phyloP scores from a whole-genome alignment of 2,113 vertebrate species.

The Engraulis encrasicolus region DNA sequence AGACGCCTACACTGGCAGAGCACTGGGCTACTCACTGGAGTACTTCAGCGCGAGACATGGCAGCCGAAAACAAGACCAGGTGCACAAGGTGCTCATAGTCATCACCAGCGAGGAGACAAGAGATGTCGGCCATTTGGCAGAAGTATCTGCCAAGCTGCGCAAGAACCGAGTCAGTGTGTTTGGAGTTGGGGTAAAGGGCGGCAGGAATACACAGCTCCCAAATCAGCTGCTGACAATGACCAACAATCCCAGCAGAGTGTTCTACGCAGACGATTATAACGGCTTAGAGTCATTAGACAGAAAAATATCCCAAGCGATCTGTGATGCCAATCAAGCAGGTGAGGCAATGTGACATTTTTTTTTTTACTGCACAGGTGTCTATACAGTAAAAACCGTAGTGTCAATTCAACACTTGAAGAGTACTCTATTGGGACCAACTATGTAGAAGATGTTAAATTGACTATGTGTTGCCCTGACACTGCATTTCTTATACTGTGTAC shows the following conservation, averaged over 20 bases:
- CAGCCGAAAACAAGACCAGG: conserved; percentile 52
- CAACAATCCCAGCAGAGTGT: conserved; percentile 58
- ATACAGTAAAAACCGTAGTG: too few species aligned
- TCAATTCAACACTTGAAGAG: too few species aligned
- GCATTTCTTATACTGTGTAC: neutral
- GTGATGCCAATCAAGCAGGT: conserved; percentile 78
- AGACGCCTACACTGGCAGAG: conserved; percentile 69
- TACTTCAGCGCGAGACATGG: conserved; percentile 66
- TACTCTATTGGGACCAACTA: too few species aligned
- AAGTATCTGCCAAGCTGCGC: conserved; percentile 53
- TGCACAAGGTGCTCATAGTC: conserved; percentile 76
- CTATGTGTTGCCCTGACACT: neutral
- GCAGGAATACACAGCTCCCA: conserved; percentile 15
- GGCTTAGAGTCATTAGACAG: conserved; percentile 66
- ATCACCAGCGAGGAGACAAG: conserved; percentile 78
- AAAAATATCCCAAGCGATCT: conserved; percentile 71
- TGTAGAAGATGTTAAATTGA: too few species aligned
- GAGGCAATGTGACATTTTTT: too few species aligned
- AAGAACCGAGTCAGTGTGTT: conserved; percentile 62
- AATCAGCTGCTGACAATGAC: conserved; percentile 72
- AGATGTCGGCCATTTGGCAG: conserved; percentile 51
- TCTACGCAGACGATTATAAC: conserved; percentile 68
- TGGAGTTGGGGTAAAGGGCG: conserved; percentile 73
- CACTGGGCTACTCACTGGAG: conserved; percentile 66
- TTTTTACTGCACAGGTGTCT: too few species aligned